Evolutionary conservation across 1,140 invertebrate genomes (phyloP), one percentile per base, ranked within the genome.

Genomic region (Tribolium madens): DNA sequence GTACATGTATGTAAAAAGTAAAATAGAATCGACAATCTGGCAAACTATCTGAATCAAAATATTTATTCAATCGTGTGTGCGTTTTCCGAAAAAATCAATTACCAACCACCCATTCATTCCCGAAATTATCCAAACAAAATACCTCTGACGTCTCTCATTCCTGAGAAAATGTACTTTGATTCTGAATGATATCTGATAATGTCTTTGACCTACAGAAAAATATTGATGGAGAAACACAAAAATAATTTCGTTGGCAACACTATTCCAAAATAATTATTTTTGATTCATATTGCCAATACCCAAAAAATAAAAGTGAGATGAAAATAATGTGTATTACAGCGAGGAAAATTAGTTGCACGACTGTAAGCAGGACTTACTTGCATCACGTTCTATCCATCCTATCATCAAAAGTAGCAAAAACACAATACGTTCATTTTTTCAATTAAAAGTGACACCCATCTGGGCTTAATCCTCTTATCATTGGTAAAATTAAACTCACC

Each of bases 311-410:
- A 33, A 64, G 36, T 64, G 57, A 64, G 14, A 57, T 57, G 52
- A 57, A 33, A n/a, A n/a, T n/a, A n/a, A n/a, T 12, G 57, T 64
- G 57, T 33, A 64, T 64, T 64, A 64, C 57, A 64, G 57, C 57
- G 31, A 64, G 57, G 57, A 64, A 64, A 33, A 57, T 64, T 64
- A 64, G 57, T 64, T 21, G 57, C 21, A 33, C n/a, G 6, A 14
- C 33, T 13, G 13, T 57, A 6, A 64, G 26, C 14, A 15, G n/a
- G 15, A 91, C 92, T 93, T 90, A 93, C 92, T 93, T 86, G 91
- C 89, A 81, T 93, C 92, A 79, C 91, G 88, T 83, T 93, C 92
- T 85, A 90, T 91, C 86, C 90, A 91, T 87, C 92, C 92, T 93
- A 87, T 47, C 57, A 33, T 9, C 36, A 14, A 33, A 7, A 71